Conservation (phyloP, 2,113 vertebrate genomes). For the Spheniscus mendiculus region DNA sequence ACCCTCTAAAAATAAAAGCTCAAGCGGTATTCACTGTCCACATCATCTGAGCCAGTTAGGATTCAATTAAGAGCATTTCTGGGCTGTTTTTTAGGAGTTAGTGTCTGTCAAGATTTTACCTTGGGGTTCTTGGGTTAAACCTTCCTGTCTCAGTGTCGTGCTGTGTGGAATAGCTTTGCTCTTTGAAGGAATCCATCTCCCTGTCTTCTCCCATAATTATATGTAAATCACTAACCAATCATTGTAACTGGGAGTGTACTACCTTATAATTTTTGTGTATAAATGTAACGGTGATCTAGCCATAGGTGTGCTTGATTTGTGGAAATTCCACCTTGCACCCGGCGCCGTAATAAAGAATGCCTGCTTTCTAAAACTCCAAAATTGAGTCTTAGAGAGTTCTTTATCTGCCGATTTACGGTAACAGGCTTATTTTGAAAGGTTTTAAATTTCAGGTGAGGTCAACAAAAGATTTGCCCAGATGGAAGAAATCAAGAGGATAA, state of each 20-base stretch:
- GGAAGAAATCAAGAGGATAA: conserved; percentile 61
- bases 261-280: too few species aligned
- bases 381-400: too few species aligned
- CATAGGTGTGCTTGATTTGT: too few species aligned
- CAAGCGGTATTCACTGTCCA: not conserved
- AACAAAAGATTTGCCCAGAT: conserved; percentile 53
- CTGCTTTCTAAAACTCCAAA: too few species aligned
- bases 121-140: conserved; percentile 9
- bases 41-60: not conserved
- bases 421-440: conserved; percentile 52
- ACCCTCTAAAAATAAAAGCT: conserved; percentile 12
- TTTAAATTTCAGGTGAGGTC: conserved; percentile 64
- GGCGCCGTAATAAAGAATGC: too few species aligned
- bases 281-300: too few species aligned
- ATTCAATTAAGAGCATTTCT: conserved; percentile 31
- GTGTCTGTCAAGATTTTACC: conserved; percentile 8
- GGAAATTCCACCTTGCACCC: too few species aligned
- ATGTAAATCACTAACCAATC: too few species aligned
- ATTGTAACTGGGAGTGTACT: too few species aligned
- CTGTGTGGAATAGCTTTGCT: conserved; percentile 29
- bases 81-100: conserved; percentile 12
- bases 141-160: conserved; percentile 1
- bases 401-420: too few species aligned
- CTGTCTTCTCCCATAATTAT: not conserved
- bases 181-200: conserved; percentile 42